These are phyloP conservation scores for Poliocrania exsul DNA, from an alignment of 2,797 vertebrate species.

Conservation along the genomic window DNA sequence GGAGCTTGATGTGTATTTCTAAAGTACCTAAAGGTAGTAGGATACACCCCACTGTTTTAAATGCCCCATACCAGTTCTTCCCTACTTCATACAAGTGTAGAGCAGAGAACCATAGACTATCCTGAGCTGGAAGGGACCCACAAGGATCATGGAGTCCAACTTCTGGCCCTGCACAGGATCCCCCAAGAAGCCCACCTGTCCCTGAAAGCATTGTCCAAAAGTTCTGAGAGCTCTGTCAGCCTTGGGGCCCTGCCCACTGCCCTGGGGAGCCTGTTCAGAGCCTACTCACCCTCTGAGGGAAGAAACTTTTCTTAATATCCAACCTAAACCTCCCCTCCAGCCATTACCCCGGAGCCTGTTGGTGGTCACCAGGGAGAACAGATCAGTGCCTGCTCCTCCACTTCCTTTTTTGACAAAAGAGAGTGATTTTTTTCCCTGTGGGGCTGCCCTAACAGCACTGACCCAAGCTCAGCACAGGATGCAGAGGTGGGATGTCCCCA, in stretches of 20 bases:
- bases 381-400: neutral
- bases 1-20: neutral
- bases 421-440: neutral
- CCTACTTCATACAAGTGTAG: fast-evolving
- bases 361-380: neutral
- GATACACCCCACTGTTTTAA: neutral
- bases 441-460: neutral
- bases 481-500: neutral
- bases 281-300: neutral
- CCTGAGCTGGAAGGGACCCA: neutral
- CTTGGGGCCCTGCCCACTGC: neutral
- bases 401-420: neutral
- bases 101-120: neutral
- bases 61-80: neutral
- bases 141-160: neutral
- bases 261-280: neutral
- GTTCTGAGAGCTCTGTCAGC: neutral
- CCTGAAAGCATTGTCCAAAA: neutral
- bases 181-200: neutral
- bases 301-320: neutral
- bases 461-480: fast-evolving
- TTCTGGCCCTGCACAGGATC: neutral
- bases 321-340: neutral
- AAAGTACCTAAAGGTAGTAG: neutral
- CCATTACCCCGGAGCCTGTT: neutral